Evolutionary conservation across 2,797 vertebrate genomes (phyloP).

Genomic region (Mycteria americana): DNA sequence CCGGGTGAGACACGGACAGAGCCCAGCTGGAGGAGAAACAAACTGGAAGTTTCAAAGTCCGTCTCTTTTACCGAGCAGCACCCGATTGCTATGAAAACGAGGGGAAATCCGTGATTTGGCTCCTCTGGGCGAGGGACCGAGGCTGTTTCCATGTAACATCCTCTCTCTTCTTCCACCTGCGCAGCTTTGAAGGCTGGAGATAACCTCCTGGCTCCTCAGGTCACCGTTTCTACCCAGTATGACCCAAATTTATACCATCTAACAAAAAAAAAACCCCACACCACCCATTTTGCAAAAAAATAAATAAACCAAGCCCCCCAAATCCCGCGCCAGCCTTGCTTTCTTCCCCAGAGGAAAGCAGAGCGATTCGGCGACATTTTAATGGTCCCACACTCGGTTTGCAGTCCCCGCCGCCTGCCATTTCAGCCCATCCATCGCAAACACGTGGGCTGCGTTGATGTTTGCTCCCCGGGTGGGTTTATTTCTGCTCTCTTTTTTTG

Average conservation of each 20-base stretch:
- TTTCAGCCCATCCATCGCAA: not conserved
- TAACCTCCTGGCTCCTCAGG: not conserved
- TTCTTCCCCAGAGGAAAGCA: not conserved
- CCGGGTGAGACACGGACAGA: accelerated
- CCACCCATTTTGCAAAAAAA: not conserved
- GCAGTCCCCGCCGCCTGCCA: accelerated
- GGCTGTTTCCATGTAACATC: not conserved
- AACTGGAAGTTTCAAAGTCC: not conserved
- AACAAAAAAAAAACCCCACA: accelerated
- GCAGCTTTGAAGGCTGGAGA: not conserved
- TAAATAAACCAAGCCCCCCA: not conserved
- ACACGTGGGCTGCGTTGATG: not conserved
- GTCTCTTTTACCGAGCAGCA: not conserved
- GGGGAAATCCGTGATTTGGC: not conserved
- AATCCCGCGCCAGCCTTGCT: accelerated
- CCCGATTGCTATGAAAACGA: accelerated
- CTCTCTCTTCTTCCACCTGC: not conserved
- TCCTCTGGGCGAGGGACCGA: accelerated
- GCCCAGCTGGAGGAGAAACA: not conserved
- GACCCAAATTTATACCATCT: not conserved
- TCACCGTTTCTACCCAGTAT: not conserved
- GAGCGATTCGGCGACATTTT: accelerated
- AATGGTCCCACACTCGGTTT: accelerated
- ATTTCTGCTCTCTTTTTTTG: not conserved
- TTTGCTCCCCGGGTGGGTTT: not conserved